Conservation (phyloP, 2,797 vertebrate species). For the Steatocranus sp. region DNA sequence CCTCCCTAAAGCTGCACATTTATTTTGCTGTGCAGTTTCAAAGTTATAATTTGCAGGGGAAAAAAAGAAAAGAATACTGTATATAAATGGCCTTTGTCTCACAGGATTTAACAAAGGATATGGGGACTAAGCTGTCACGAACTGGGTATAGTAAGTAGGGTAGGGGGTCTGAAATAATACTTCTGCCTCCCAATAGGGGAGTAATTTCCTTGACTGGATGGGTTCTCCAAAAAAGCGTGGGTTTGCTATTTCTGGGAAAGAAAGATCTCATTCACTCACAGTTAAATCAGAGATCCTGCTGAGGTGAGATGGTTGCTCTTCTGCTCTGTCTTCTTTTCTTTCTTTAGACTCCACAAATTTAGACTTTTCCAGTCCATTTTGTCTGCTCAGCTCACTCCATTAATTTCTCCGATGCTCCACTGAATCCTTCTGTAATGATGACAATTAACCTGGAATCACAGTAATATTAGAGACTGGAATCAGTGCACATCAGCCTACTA, state of each 20-base stretch:
- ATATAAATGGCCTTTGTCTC: constrained; percentile 37
- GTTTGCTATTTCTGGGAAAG: constrained; percentile 35
- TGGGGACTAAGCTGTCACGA: constrained; percentile 51
- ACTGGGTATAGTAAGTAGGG: constrained; percentile 16
- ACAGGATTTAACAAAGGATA: constrained; percentile 29
- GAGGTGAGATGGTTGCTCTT: constrained; percentile 28
- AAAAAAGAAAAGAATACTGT: background rate
- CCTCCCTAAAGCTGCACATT: constrained; percentile 10
- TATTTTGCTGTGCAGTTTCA: constrained; percentile 18
- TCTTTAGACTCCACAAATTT: background rate
- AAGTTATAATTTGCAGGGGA: constrained; percentile 9
- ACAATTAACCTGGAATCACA: constrained; percentile 64
- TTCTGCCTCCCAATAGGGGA: constrained; percentile 38
- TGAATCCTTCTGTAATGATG: constrained; percentile 51
- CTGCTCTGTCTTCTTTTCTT: background rate
- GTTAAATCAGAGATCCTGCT: constrained; percentile 57
- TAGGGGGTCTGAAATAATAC: constrained; percentile 54
- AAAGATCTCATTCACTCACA: constrained; percentile 48
- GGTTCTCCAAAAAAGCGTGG: constrained; percentile 28
- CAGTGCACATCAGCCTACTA: constrained; percentile 34
- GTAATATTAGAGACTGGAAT: constrained; percentile 43
- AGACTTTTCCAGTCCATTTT: background rate
- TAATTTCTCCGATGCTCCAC: constrained; percentile 30
- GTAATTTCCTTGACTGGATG: constrained; percentile 59
- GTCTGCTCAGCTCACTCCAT: constrained; percentile 31